Base-by-base conservation (phyloP, 2,888 invertebrate genomes). In the Mesorhabditis sp. region DNA sequence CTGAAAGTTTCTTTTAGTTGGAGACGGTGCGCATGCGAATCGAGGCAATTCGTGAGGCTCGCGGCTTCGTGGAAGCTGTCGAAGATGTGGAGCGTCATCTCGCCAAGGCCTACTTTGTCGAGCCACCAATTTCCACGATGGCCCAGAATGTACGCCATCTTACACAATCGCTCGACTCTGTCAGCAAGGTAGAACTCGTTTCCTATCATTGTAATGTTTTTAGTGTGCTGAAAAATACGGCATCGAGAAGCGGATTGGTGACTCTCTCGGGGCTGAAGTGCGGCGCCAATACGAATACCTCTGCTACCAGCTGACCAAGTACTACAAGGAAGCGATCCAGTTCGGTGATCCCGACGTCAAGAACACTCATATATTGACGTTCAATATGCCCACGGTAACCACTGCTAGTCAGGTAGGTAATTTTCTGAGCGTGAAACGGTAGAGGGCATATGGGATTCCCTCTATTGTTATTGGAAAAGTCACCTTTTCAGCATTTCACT, bases 271-370 rank as follows among this genome's bases (percentile, higher is more conserved):
- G 7, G 58, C 58, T 50, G 58, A 50, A 2, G 58, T 50, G 7
- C 58, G 58, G n/a, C 7, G 58, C 58, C 58, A 50, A 50, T n/a
- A n/a, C 58, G 58, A 50, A n/a, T 50, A 50, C n/a, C n/a, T 50
- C 10, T 50, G 58, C 58, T 50, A 13, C n/a, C 58, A 13, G 7
- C 58, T 50, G 7, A 13, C 58, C 10, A n/a, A 50, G n/a, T 50
- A 50, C 58, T 50, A 50, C 58, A 10, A n/a, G 58, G n/a, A 50
- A 13, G 58, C 58, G 10, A n/a, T 50, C 58, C 10, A 50, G n/a
- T 50, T 50, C 58, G 7, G 28, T 28, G 28, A 28, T 28, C 28
- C 28, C 28, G 28, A 28, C 28, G 28, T 28, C 28, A 28, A 28
- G 28, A 28, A 28, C 28, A 28, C 28, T 28, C 28, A 28, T 28